Conservation (phyloP, 2,888 invertebrate species). For the Melieria crassipennis region DNA sequence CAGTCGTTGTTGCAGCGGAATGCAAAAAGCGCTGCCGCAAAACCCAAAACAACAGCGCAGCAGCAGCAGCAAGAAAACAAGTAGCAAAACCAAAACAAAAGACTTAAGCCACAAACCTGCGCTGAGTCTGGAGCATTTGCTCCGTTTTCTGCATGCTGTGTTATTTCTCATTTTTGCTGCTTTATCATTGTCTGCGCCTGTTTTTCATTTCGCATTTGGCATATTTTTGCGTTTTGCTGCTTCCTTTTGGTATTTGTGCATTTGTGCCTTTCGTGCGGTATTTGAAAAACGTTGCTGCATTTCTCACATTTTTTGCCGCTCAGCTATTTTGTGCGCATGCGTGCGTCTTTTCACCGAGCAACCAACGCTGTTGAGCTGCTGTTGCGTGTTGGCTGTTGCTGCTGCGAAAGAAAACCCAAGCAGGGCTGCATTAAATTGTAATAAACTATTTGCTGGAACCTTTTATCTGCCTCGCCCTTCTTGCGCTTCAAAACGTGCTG, state of each 20-base stretch:
- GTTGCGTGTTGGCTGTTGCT: too few species aligned
- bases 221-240: too few species aligned
- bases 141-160: not conserved
- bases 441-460: too few species aligned
- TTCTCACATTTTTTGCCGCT: conserved; percentile 4
- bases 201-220: not conserved
- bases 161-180: not conserved
- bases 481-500: too few species aligned
- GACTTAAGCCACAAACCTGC: conserved; percentile 58
- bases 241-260: not conserved
- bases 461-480: too few species aligned
- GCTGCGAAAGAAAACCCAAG: too few species aligned
- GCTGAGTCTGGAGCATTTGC: not conserved
- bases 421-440: too few species aligned
- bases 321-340: too few species aligned
- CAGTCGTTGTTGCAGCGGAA: not conserved
- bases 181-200: not conserved
- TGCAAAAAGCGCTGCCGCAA: too few species aligned
- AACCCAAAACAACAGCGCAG: too few species aligned
- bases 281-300: conserved; percentile 55
- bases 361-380: too few species aligned
- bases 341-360: too few species aligned
- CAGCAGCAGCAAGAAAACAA: not conserved
- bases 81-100: conserved; percentile 46
- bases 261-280: conserved; percentile 44